phyloP scores from a whole-genome alignment of 2,888 invertebrate genomes.

The Synanthedon tipuliformis region DNA sequence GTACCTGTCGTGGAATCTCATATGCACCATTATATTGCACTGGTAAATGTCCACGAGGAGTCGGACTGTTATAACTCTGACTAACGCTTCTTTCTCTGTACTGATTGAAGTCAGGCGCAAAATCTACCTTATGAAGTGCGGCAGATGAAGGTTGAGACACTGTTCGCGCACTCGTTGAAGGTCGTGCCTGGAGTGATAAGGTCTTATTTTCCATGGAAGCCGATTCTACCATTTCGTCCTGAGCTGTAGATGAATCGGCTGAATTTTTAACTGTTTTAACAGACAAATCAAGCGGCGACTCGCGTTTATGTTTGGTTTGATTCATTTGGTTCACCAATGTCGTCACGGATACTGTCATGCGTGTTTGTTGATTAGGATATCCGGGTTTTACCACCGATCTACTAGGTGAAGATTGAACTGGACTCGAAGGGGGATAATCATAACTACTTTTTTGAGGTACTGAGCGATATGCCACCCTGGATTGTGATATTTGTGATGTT shows the following conservation, averaged over 20 bases:
- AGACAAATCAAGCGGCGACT: slow-evolving; percentile 88
- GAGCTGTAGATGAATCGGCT: slow-evolving; percentile 88
- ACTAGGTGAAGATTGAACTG: slow-evolving; percentile 47
- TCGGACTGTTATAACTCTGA: slow-evolving; percentile 20
- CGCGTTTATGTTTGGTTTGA: slow-evolving; percentile 71
- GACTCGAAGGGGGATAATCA: slow-evolving; percentile 37
- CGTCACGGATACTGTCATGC: slow-evolving; percentile 64
- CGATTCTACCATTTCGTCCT: slow-evolving; percentile 71
- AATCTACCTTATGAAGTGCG: slow-evolving; percentile 80
- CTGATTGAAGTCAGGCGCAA: slow-evolving; percentile 78
- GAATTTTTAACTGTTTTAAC: slow-evolving; percentile 90
- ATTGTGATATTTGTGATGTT: slow-evolving; percentile 30
- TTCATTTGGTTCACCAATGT: slow-evolving; percentile 61
- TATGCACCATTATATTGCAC: slow-evolving; percentile 46
- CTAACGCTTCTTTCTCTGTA: slow-evolving; percentile 44
- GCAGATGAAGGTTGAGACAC: slow-evolving; percentile 23
- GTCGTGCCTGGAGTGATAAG: slow-evolving; percentile 35
- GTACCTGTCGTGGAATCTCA: slow-evolving; percentile 31
- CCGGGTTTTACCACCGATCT: slow-evolving; percentile 45
- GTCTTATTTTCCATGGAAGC: slow-evolving; percentile 43
- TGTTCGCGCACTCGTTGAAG: slow-evolving; percentile 34
- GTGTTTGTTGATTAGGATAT: slow-evolving; percentile 50
- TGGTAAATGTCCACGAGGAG: slow-evolving; percentile 26
- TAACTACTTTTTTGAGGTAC: slow-evolving; percentile 43
- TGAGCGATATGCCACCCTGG: slow-evolving; percentile 36